phyloP scores from a whole-genome alignment of 2,888 invertebrate species.

The Agonum fuliginosum region DNA sequence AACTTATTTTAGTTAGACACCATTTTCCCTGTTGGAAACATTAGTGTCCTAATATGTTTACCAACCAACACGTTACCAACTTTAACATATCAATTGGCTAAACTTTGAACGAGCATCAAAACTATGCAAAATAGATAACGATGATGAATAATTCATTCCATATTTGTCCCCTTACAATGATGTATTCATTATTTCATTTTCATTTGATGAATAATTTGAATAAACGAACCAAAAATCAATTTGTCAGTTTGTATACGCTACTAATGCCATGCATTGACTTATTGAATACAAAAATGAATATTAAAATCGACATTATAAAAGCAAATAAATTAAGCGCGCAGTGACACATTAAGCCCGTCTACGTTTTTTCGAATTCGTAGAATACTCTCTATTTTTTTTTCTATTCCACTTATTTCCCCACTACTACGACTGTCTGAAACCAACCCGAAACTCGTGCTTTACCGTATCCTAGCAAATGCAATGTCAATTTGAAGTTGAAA shows the following conservation, averaged over 20 bases:
- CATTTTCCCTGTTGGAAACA: background rate
- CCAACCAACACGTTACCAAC: background rate
- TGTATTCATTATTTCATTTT: constrained; percentile 28
- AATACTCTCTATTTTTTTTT: too few species aligned
- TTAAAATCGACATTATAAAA: too few species aligned
- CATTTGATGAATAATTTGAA: constrained; percentile 28
- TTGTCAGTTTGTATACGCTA: constrained; percentile 4
- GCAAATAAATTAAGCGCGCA: too few species aligned
- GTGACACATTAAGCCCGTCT: too few species aligned
- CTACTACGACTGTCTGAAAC: too few species aligned
- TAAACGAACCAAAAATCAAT: constrained; percentile 28
- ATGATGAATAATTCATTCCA: constrained; percentile 13
- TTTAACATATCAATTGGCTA: constrained; percentile 17
- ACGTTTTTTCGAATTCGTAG: too few species aligned
- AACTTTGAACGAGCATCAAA: background rate
- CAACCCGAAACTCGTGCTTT: too few species aligned
- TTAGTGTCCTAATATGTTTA: background rate
- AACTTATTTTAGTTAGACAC: background rate
- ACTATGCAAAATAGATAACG: constrained; percentile 24
- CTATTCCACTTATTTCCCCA: too few species aligned
- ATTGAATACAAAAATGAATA: too few species aligned
- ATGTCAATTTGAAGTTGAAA: too few species aligned
- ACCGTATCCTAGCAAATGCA: too few species aligned
- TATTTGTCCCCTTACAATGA: constrained; percentile 2
- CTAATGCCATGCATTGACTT: background rate